Conservation (phyloP, 1,140 invertebrate species). For the Aphidius ervi region DNA sequence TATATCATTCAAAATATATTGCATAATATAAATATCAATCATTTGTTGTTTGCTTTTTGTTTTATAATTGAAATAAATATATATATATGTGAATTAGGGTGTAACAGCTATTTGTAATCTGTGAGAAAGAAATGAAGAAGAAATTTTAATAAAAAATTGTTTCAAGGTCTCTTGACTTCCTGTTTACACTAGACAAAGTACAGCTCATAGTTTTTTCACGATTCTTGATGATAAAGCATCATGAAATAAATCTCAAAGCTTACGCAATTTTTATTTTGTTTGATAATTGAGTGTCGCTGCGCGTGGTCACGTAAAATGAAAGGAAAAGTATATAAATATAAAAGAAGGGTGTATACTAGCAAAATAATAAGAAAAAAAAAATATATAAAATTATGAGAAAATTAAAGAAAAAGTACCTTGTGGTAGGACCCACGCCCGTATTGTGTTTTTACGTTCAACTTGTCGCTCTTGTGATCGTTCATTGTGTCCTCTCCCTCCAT, state of each 20-base stretch:
- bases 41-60: no score
- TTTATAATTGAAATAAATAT: no score
- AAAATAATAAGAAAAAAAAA: conserved; percentile 10
- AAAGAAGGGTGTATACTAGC: background rate
- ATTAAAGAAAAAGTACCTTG: conserved; percentile 13
- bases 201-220: no score
- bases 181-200: no score
- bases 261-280: conserved; percentile 20
- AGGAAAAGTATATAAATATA: conserved; percentile 27
- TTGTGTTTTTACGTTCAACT: conserved; percentile 23
- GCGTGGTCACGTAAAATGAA: conserved; percentile 21
- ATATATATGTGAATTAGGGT: no score
- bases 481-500: conserved; percentile 14
- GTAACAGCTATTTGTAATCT: no score
- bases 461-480: conserved; percentile 22
- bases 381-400: conserved; percentile 9
- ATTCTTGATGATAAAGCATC: conserved; percentile 1
- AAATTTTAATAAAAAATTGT: conserved; percentile 25
- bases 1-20: background rate
- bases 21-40: background rate
- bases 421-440: conserved; percentile 24
- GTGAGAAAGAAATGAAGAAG: background rate
- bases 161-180: conserved; percentile 30
- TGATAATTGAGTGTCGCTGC: background rate
- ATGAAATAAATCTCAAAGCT: conserved; percentile 19